Percentiles rank a stretch among this genome's conserved stretches.
phyloP scores from a whole-genome alignment of 2,888 invertebrate genomes.

The Apoderus coryli region DNA sequence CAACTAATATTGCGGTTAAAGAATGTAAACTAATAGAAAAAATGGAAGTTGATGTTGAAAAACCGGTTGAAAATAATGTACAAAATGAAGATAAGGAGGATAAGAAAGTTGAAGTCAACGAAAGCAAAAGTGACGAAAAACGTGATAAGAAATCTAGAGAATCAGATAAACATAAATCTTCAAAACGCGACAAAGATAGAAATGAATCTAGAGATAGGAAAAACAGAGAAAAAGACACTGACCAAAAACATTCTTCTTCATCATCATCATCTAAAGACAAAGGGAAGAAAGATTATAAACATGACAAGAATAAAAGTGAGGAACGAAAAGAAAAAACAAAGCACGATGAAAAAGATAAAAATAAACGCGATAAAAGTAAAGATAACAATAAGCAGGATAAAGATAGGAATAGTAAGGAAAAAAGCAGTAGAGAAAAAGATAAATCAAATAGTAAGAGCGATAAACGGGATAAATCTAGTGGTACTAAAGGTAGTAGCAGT shows the following conservation, averaged over 20 bases:
- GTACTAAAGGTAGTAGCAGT: slow-evolving; percentile 3
- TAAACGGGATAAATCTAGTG: slow-evolving; percentile 19
- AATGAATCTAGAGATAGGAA: slow-evolving; percentile 14
- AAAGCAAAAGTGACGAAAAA: slow-evolving; percentile 9
- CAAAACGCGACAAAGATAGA: slow-evolving; percentile 14
- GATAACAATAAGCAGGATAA: slow-evolving; percentile 7
- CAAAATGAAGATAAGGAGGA: slow-evolving; percentile 8
- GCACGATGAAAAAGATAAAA: slow-evolving; percentile 13
- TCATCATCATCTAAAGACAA: slow-evolving; percentile 19
- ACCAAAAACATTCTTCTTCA: too few relatives aligned
- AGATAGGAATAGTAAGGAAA: slow-evolving; percentile 8
- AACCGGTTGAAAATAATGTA: too few relatives aligned
- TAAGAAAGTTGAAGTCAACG: slow-evolving; percentile 10
- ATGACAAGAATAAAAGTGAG: slow-evolving; percentile 15
- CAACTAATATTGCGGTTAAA: too few relatives aligned
- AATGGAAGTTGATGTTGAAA: slow-evolving; percentile 10
- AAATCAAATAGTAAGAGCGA: slow-evolving; percentile 18
- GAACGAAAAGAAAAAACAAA: slow-evolving; percentile 9
- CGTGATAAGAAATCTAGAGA: slow-evolving; percentile 8
- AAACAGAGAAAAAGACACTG: slow-evolving; percentile 13
- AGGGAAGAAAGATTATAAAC: slow-evolving; percentile 17
- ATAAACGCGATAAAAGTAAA: slow-evolving; percentile 29
- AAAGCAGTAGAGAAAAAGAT: slow-evolving; percentile 16
- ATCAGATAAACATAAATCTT: slow-evolving; percentile 10
- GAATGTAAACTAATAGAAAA: too few relatives aligned